Evolutionary conservation across 1,140 invertebrate species (phyloP), one percentile per base, ranked within the genome.

Genomic region (Mactra quadrangularis): DNA sequence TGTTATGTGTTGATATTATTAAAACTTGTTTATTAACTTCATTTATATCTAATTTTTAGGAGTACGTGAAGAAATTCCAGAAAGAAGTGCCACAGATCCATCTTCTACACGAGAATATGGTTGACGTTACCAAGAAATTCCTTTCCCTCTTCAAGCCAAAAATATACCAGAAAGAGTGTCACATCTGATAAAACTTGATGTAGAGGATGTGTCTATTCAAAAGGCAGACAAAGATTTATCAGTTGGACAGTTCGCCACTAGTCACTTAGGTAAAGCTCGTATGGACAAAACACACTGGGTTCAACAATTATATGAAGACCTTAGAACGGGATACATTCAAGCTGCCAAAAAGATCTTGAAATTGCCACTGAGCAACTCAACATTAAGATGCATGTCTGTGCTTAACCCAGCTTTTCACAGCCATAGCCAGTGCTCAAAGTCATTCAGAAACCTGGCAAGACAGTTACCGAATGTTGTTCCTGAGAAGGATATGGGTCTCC

Each of bases 111-210:
- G 38, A 45, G 25, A 1, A 66, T 0, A 66, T 66, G 62, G 62
- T 66, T 2, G 62, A 66, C 38, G 25, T 66, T 3, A 45, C 62
- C 1, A 66, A 66, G 17, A 35, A 22, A 9, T 45, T 66, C n/a
- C 25, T 66, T 3, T 15, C 62, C 29, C 1, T 66, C 11, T 45
- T 66, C 25, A 66, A 25, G 7, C 62, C 3, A 33, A 47, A 35
- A 3, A 45, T 29, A 79, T 62, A 76, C 76, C 60, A 68, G 76
- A 59, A 66, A 70, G 64, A 25, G 55, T 71, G 35, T 71, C 33
- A 72, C 47, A 17, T 4, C 64, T 57, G 66, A 45, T 68, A 35
- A 71, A 41, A 52, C 78, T 66, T 41, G 62, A 66, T 25, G 62
- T 41, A 1, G 13, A 7, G 17, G 41, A 66, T 45, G 0, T 1